Evolutionary conservation across 2,797 vertebrate genomes (phyloP), one percentile per base, ranked within the genome.

Genomic region (Esox lucius): DNA sequence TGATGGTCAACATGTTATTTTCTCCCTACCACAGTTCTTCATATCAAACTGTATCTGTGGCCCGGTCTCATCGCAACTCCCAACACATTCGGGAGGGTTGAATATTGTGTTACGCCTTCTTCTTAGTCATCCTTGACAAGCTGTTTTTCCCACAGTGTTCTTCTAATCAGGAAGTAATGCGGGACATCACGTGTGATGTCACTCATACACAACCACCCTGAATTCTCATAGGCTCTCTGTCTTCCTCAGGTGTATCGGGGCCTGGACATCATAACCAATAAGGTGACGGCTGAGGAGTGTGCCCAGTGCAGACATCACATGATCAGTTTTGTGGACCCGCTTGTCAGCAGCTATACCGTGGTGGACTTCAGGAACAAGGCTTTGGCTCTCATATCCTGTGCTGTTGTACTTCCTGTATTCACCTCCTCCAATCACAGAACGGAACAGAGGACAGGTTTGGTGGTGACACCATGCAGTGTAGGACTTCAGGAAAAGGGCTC

Each of bases 301-400:
- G 84, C 81, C 5, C 91, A 95, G 61, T 99, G 98, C 92, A 92
- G 26, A 0, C 97, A 99, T 90, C 98, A 99, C 91, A 99, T 99
- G 97, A 97, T 98, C 91, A 93, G 96, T 88, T 97, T 96, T 4
- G 93, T 98, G 91, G 98, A 99, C 90, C 97, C 98, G 6, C 89
- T 98, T 0, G 93, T 98, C 72, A 95, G 91, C 78, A 94, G 90
- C 92, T 98, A 96, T 90, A 98, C 96, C 0, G 96, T 99, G 82
- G 94, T 97, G 85, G 97, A 99, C 91, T 99, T 99, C 94, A 94
- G 96, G 85, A 96, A 97, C 92, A 95, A 95, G 91, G 97, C 96
- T 0, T 77, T 95, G 74, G 65, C 93, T 71, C 88, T 99, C 31
- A 99, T 99, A 99, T 99, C 97, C 97, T 56, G 19, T 56, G 19